Conservation (phyloP, 1,140 invertebrate species). For the Idris sp. region DNA sequence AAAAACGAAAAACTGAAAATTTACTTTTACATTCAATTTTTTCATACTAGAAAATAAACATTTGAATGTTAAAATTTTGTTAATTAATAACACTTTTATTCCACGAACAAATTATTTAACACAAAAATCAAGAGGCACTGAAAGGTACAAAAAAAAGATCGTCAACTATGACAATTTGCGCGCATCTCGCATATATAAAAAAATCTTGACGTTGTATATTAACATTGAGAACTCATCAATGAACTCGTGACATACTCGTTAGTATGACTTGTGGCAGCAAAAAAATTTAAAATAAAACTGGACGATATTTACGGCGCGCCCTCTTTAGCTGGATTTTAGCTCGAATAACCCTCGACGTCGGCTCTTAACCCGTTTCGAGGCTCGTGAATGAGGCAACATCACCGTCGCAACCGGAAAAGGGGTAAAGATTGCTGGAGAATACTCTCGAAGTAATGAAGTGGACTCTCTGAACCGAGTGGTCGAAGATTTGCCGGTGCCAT, state of each 20-base stretch:
- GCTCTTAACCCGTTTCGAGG: conserved; percentile 71
- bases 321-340: conserved; percentile 66
- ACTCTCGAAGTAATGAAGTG: conserved; percentile 63
- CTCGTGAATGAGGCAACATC: conserved; percentile 62
- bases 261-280: conserved; percentile 7
- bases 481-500: conserved; percentile 37
- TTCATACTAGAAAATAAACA: no score
- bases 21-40: no score
- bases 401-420: conserved; percentile 1
- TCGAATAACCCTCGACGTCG: conserved; percentile 62
- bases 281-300: conserved; percentile 53
- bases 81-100: no score
- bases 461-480: conserved; percentile 52
- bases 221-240: conserved; percentile 33
- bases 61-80: no score
- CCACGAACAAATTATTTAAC: no score
- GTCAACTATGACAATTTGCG: conserved; percentile 2
- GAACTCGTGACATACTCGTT: conserved; percentile 35
- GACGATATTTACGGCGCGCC: conserved; percentile 61
- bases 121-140: no score
- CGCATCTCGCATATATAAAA: conserved; percentile 1
- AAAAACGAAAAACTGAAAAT: no score
- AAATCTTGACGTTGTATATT: conserved; percentile 13
- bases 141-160: neutral
- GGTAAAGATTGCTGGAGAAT: conserved; percentile 1